A percentile compares a stretch with the other conserved stretches of the same genome.
phyloP scores from a whole-genome alignment of 2,113 vertebrate genomes.

The Argyrosomus japonicus region DNA sequence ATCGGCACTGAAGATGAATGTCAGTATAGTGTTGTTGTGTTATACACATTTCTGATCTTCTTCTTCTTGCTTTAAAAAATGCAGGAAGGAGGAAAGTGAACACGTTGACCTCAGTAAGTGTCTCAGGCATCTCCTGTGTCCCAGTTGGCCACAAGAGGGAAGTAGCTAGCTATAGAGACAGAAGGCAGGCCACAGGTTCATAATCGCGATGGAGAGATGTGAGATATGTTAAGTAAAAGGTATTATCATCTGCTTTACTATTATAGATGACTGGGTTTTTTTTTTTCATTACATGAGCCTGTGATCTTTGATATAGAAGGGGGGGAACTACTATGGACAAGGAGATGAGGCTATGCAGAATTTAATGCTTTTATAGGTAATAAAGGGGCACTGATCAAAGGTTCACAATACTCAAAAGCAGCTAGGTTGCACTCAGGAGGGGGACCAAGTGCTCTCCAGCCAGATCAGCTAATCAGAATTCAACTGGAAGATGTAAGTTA shows the following conservation, averaged over 20 bases:
- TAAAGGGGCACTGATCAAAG: constrained; percentile 84
- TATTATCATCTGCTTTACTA: constrained; percentile 66
- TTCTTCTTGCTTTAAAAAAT: constrained; percentile 49
- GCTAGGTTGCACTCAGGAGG: constrained; percentile 75
- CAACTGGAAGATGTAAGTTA: constrained; percentile 80
- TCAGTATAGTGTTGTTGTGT: constrained; percentile 48
- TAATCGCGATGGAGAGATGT: constrained; percentile 44
- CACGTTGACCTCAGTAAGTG: constrained; percentile 57
- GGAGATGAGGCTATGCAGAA: constrained; percentile 56
- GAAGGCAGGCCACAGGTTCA: constrained; percentile 52
- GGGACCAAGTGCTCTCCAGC: constrained; percentile 79
- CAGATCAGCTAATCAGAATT: constrained; percentile 84
- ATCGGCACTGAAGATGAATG: constrained; percentile 41
- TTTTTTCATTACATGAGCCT: constrained; percentile 56
- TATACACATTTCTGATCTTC: constrained; percentile 54
- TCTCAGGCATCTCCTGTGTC: constrained; percentile 51
- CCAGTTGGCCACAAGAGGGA: constrained; percentile 84
- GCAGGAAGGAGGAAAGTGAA: constrained; percentile 46
- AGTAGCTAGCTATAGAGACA: constrained; percentile 76
- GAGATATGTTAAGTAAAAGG: constrained; percentile 65
- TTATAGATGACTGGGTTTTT: constrained; percentile 57
- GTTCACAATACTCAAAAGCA: constrained; percentile 77
- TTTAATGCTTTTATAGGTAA: constrained; percentile 82
- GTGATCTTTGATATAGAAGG: constrained; percentile 67
- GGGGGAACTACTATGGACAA: constrained; percentile 53